phyloP scores from a whole-genome alignment of 2,888 invertebrate genomes.

The Lumbricus terrestris region DNA sequence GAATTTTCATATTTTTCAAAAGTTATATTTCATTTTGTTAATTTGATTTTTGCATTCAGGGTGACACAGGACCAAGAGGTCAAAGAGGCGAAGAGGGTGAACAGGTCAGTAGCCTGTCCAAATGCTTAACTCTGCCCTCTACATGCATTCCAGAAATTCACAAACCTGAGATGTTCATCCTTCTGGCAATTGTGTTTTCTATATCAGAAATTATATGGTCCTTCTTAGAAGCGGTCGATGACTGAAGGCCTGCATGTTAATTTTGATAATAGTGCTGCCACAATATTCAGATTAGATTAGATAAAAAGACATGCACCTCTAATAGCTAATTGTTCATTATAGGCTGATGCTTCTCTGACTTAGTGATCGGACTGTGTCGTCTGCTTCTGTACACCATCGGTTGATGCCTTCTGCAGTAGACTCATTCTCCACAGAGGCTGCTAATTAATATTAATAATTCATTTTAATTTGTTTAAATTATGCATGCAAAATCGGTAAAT shows the following conservation, averaged over 20 bases:
- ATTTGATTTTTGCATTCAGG: slow-evolving; percentile 17
- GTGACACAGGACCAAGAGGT: slow-evolving; percentile 36
- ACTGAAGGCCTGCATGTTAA: background rate
- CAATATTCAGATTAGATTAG: background rate
- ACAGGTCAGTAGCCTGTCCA: slow-evolving; percentile 54
- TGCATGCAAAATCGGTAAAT: no score
- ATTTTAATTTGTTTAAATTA: no score
- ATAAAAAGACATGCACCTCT: background rate
- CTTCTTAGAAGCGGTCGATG: background rate
- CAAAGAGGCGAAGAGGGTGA: slow-evolving; percentile 66
- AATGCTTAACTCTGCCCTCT: background rate
- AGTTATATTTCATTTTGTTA: background rate
- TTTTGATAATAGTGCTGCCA: background rate
- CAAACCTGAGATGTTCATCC: background rate
- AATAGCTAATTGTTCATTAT: no score
- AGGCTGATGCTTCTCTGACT: no score
- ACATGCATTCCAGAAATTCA: background rate
- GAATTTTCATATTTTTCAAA: background rate
- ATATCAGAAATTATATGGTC: background rate
- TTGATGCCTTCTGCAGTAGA: no score
- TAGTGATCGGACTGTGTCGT: no score
- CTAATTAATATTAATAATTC: no score
- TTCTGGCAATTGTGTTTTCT: background rate
- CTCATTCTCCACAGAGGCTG: no score
- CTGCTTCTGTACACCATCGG: no score